Percentiles rank a stretch among this genome's conserved stretches.
Conservation (phyloP, 2,797 vertebrate genomes). For the Remorina albescens region DNA sequence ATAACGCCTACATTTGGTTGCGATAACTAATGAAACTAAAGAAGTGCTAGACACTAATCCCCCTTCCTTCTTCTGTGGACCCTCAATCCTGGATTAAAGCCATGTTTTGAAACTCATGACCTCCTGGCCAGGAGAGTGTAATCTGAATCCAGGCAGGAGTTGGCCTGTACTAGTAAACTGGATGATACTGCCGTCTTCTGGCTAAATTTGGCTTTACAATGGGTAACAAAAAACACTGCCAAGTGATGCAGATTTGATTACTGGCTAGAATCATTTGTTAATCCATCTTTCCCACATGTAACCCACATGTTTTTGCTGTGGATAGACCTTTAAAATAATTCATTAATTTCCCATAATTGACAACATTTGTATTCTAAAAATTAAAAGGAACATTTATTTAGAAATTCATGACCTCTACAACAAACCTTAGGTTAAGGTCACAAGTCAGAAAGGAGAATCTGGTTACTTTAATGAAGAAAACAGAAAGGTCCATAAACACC, state of each 20-base stretch:
- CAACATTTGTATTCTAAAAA: background rate
- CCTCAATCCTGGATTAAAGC: constrained; percentile 60
- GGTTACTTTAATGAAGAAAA: background rate
- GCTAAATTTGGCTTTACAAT: background rate
- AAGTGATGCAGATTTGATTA: background rate
- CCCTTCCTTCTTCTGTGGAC: constrained; percentile 35
- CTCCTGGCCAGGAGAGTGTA: constrained; percentile 57
- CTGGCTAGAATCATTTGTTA: background rate
- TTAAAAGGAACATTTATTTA: background rate
- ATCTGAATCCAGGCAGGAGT: constrained; percentile 28
- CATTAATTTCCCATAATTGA: background rate
- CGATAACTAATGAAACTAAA: constrained; percentile 34
- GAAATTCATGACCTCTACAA: background rate
- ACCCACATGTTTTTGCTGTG: background rate
- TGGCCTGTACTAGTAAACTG: background rate
- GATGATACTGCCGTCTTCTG: constrained; percentile 63
- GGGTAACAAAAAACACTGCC: background rate
- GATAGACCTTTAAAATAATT: background rate
- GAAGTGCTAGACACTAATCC: constrained; percentile 36
- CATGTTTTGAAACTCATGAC: constrained; percentile 66
- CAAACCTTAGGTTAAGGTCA: no score
- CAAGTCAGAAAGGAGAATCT: background rate
- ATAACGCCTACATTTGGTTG: background rate
- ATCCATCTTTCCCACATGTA: background rate
- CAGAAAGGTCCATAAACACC: background rate